These are phyloP conservation scores for Microcebus lehilahytsara DNA, from an alignment of 2,113 vertebrate species.

Conservation along the genomic window DNA sequence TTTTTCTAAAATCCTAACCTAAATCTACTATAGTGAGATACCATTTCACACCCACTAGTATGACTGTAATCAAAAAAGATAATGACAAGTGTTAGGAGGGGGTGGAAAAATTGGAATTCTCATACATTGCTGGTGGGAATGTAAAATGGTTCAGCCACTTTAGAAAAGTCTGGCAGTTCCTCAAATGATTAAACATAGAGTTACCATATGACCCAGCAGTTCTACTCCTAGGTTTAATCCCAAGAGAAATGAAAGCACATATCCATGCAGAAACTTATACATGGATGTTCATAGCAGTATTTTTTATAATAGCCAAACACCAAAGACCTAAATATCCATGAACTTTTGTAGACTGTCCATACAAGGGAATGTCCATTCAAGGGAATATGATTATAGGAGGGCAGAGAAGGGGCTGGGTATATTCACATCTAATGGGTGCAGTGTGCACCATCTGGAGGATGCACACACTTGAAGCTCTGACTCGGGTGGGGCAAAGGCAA, in stretches of 20 bases:
- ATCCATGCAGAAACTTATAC: not conserved
- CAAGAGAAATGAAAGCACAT: not conserved
- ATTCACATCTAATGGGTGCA: no score
- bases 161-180: not conserved
- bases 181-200: not conserved
- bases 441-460: no score
- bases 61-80: not conserved
- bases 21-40: not conserved
- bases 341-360: not conserved
- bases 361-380: not conserved
- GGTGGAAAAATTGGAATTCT: not conserved
- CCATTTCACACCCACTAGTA: not conserved
- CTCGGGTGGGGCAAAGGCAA: no score
- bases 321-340: not conserved
- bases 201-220: not conserved
- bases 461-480: no score
- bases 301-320: not conserved
- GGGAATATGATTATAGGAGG: not conserved
- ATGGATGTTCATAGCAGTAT: not conserved
- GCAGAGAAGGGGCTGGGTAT: no score
- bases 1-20: not conserved
- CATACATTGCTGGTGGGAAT: not conserved
- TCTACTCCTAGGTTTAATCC: not conserved
- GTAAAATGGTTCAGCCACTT: not conserved
- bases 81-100: not conserved